phyloP scores from a whole-genome alignment of 2,113 vertebrate genomes.

The Campylomormyrus numenius region DNA sequence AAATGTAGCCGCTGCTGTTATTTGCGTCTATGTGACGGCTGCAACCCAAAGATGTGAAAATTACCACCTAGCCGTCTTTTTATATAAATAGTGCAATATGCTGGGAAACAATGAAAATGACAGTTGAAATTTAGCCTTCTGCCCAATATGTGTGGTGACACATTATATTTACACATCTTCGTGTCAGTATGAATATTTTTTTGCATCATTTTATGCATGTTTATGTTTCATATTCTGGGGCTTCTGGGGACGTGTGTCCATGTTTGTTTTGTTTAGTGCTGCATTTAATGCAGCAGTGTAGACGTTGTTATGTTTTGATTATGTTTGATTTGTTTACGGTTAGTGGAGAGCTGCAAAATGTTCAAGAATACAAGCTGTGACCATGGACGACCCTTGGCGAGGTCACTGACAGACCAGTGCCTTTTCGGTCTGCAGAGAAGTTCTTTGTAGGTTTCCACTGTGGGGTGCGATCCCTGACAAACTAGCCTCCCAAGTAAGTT shows the following conservation, averaged over 20 bases:
- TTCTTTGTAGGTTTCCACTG: background rate
- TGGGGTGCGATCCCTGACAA: background rate
- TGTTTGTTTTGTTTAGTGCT: background rate
- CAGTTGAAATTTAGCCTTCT: background rate
- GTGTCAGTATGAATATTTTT: background rate
- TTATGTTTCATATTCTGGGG: background rate
- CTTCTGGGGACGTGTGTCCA: background rate
- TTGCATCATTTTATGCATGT: background rate
- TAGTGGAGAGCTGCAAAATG: background rate
- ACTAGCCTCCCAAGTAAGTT: background rate
- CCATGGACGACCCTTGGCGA: background rate
- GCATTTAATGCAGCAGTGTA: background rate
- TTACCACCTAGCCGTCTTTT: background rate
- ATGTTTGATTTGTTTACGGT: background rate
- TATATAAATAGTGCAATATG: constrained; percentile 2
- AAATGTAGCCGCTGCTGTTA: background rate
- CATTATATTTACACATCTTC: background rate
- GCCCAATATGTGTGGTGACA: background rate
- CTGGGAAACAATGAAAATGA: background rate
- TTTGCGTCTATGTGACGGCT: background rate
- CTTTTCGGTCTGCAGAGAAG: background rate
- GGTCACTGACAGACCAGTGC: background rate
- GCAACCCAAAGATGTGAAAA: background rate
- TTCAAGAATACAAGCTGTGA: background rate
- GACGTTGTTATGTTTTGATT: background rate